phyloP scores from a whole-genome alignment of 2,888 invertebrate species.

The Dexiosoma caninum region DNA sequence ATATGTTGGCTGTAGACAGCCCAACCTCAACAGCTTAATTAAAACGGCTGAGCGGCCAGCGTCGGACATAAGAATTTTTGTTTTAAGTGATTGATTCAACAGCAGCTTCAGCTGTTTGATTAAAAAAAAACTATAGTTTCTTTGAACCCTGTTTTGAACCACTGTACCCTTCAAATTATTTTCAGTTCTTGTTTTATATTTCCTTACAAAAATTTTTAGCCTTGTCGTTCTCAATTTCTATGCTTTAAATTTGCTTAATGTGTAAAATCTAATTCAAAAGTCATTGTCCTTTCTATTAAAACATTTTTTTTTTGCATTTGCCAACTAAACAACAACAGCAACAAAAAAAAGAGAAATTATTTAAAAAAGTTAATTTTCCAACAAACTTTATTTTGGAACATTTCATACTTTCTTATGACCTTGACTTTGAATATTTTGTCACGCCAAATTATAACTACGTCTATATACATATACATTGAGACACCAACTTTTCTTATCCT shows the following conservation, averaged over 20 bases:
- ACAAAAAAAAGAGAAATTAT: slow-evolving; percentile 44
- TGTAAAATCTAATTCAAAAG: slow-evolving; percentile 26
- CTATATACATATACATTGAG: slow-evolving; percentile 1
- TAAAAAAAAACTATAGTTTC: too few relatives aligned
- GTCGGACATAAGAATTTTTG: too few relatives aligned
- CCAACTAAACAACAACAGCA: neutral
- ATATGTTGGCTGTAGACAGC: too few relatives aligned
- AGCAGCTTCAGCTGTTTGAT: too few relatives aligned
- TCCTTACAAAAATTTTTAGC: too few relatives aligned
- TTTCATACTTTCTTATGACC: slow-evolving; percentile 55
- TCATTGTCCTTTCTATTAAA: slow-evolving; percentile 50
- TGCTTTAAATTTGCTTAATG: neutral
- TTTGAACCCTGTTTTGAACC: too few relatives aligned
- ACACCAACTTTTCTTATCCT: slow-evolving; percentile 38
- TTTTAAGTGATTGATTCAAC: too few relatives aligned
- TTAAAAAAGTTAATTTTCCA: slow-evolving; percentile 54
- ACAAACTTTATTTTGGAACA: slow-evolving; percentile 54
- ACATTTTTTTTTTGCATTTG: neutral
- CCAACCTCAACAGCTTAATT: too few relatives aligned
- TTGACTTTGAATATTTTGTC: slow-evolving; percentile 62
- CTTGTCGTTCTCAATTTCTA: neutral
- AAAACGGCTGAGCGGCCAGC: too few relatives aligned
- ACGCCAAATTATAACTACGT: slow-evolving; percentile 62
- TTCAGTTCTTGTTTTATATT: too few relatives aligned
- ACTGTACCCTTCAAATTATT: too few relatives aligned